Percentiles rank a stretch among this genome's conserved stretches.
Conservation (phyloP, 2,113 vertebrate genomes). For the Prochilodus magdalenae region DNA sequence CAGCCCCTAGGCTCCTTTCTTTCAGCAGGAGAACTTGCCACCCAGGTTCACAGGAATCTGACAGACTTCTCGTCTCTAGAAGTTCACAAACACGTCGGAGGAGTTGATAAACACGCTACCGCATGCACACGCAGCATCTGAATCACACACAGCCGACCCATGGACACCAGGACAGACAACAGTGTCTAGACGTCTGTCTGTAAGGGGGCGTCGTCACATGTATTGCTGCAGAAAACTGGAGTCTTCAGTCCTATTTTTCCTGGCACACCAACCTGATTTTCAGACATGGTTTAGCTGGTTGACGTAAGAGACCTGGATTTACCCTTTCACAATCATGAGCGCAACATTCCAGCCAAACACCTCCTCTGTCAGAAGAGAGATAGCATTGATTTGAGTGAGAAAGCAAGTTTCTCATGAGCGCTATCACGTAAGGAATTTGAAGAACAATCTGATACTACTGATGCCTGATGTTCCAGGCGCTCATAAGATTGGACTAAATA, state of each 20-base stretch:
- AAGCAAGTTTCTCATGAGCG: constrained; percentile 6
- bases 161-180: constrained; percentile 4
- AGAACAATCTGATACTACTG: constrained; percentile 3
- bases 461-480: neutral
- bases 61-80: neutral
- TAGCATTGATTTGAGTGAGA: constrained; percentile 13
- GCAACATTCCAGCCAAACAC: neutral
- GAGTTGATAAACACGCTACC: constrained; percentile 20
- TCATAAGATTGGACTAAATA: neutral
- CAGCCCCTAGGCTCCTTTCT: neutral
- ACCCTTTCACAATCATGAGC: constrained; percentile 36
- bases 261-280: neutral
- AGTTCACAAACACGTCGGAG: neutral
- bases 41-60: neutral
- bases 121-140: neutral
- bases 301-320: constrained; percentile 12
- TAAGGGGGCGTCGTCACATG: constrained; percentile 5
- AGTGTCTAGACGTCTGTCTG: constrained; percentile 45
- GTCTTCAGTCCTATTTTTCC: neutral
- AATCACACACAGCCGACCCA: constrained; percentile 37
- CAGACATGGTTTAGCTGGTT: neutral
- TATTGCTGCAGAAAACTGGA: constrained; percentile 26
- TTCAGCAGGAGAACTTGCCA: neutral
- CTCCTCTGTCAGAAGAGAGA: constrained; percentile 39
- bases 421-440: neutral